These are phyloP conservation scores for Drosophila kurseongensis DNA, from an alignment of 1,140 invertebrate genomes.

Conservation along the genomic window DNA sequence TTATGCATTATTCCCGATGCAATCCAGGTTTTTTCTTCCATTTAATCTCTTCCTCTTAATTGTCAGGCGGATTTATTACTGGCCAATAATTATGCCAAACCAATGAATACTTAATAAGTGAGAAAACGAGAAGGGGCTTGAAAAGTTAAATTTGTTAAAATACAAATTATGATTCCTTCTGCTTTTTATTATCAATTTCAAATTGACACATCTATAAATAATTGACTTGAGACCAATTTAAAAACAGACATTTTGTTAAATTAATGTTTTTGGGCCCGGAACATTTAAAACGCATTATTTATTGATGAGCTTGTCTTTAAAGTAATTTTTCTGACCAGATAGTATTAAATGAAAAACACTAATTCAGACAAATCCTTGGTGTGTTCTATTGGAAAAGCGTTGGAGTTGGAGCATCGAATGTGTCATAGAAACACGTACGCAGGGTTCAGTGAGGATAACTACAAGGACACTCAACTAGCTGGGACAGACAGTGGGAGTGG, in stretches of 20 bases:
- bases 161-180: too few species aligned
- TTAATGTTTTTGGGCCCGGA: too few species aligned
- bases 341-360: slow-evolving; percentile 61
- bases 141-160: background rate
- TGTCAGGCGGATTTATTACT: slow-evolving; percentile 26
- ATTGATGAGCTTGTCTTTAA: slow-evolving; percentile 12
- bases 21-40: background rate
- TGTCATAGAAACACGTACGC: slow-evolving; percentile 59
- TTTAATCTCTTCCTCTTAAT: slow-evolving; percentile 6
- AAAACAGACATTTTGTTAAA: too few species aligned
- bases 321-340: background rate
- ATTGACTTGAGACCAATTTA: too few species aligned
- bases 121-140: background rate
- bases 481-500: slow-evolving; percentile 14
- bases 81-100: slow-evolving; percentile 20
- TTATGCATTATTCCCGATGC: slow-evolving; percentile 12
- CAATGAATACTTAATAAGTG: slow-evolving; percentile 31
- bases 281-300: slow-evolving; percentile 3
- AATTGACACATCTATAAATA: too few species aligned
- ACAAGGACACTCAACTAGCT: slow-evolving; percentile 44
- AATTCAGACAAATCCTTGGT: slow-evolving; percentile 5
- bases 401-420: slow-evolving; percentile 5
- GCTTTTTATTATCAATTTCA: too few species aligned
- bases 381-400: slow-evolving; percentile 4
- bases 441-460: slow-evolving; percentile 22